Evolutionary conservation across 2,113 vertebrate species (phyloP).

Genomic region (Hypanus sabinus): DNA sequence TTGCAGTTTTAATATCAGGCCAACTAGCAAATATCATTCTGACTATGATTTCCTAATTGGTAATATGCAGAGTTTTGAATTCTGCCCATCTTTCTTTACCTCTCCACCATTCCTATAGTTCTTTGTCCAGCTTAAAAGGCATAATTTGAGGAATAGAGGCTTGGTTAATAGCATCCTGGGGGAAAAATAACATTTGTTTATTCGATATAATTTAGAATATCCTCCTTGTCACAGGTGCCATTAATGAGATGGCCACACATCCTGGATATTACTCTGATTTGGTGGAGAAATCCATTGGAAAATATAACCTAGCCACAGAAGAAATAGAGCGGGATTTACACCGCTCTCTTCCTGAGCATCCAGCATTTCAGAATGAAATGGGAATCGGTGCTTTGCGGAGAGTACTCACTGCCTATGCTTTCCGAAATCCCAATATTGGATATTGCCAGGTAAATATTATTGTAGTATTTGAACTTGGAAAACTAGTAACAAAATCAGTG

Average conservation of each 20-base stretch:
- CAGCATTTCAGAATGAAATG: constrained; percentile 97
- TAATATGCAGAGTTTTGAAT: not conserved
- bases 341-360: constrained; percentile 92
- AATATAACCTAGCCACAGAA: constrained; percentile 91
- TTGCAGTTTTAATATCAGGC: too few relatives aligned
- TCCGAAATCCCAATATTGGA: constrained; percentile 94
- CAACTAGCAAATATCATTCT: too few relatives aligned
- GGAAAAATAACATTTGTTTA: not conserved
- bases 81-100: not conserved
- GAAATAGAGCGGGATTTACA: constrained; percentile 96
- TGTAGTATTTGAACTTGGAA: not conserved
- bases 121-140: not conserved
- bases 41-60: not conserved
- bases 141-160: not conserved
- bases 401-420: constrained; percentile 92
- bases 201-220: not conserved
- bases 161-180: not conserved
- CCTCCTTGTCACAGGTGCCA: constrained; percentile 62
- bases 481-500: not conserved
- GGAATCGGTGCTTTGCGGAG: constrained; percentile 89
- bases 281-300: constrained; percentile 94
- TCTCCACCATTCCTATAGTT: not conserved
- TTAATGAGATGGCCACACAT: constrained; percentile 95
- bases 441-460: constrained; percentile 81
- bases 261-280: constrained; percentile 93